Conservation (phyloP, 2,888 invertebrate genomes). For the Hypomecis punctinalis region DNA sequence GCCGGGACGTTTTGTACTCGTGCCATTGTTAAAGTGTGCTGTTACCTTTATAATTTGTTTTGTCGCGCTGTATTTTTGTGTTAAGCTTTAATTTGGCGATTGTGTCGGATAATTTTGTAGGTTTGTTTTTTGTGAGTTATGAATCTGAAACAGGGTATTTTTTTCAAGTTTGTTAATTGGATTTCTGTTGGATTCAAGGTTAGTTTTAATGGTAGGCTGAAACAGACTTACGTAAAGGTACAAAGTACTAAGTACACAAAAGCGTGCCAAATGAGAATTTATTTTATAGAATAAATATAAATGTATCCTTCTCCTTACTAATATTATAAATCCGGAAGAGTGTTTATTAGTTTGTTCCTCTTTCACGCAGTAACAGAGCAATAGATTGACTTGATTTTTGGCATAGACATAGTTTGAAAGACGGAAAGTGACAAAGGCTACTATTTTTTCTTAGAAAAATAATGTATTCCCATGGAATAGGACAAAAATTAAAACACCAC, state of each 20-base stretch:
- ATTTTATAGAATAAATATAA: too few species aligned
- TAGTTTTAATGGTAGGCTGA: background rate
- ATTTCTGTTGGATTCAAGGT: constrained; percentile 15
- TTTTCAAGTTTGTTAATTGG: constrained; percentile 13
- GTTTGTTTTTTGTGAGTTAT: constrained; percentile 32
- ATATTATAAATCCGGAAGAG: too few species aligned
- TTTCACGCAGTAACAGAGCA: too few species aligned
- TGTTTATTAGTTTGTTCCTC: too few species aligned
- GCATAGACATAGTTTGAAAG: too few species aligned
- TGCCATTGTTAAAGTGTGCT: constrained; percentile 46
- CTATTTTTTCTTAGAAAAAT: too few species aligned
- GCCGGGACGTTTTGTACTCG: constrained; percentile 13
- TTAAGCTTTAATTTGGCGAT: constrained; percentile 32
- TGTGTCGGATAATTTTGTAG: constrained; percentile 35
- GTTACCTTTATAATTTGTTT: constrained; percentile 48
- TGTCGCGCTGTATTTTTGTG: constrained; percentile 32
- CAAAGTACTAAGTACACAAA: background rate
- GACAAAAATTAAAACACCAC: too few species aligned
- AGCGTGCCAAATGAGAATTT: background rate
- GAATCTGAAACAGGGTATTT: constrained; percentile 14
- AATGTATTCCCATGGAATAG: too few species aligned
- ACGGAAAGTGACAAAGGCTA: too few species aligned
- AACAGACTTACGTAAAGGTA: background rate
- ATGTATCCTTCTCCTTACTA: too few species aligned
- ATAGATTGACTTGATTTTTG: too few species aligned